These are phyloP conservation scores for Mirounga angustirostris DNA, from an alignment of 2,113 vertebrate genomes.

Conservation along the genomic window DNA sequence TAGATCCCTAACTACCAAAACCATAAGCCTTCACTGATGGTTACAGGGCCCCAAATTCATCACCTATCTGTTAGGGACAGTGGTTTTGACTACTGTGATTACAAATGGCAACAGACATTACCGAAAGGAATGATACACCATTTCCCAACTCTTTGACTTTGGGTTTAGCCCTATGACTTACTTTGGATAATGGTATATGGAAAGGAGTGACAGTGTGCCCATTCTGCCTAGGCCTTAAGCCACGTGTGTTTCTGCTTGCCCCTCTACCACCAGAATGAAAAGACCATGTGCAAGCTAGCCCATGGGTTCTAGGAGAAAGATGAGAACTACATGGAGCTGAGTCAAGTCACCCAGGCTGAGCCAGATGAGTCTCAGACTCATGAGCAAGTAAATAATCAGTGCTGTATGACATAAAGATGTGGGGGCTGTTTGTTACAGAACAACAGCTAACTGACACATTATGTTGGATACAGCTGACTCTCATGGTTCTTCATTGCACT, in stretches of 20 bases:
- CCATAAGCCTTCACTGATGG: background rate
- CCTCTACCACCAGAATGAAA: background rate
- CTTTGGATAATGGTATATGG: background rate
- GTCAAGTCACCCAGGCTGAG: background rate
- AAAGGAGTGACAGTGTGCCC: background rate
- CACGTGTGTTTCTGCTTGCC: background rate
- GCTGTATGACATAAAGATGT: background rate
- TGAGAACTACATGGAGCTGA: background rate
- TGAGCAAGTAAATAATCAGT: background rate
- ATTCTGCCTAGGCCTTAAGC: background rate
- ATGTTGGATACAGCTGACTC: background rate
- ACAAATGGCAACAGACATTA: background rate
- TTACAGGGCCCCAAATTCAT: background rate
- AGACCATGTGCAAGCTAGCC: background rate
- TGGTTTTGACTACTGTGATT: background rate
- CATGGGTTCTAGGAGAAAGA: background rate
- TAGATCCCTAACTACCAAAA: background rate
- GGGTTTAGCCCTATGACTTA: background rate
- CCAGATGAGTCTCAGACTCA: background rate
- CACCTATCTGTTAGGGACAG: background rate
- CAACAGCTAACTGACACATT: background rate
- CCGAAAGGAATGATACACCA: background rate
- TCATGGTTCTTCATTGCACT: background rate
- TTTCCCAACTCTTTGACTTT: background rate
- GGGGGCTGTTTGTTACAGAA: background rate